Conservation (phyloP, 1,140 invertebrate species). For the Pseudomyrmex flavicornis region DNA sequence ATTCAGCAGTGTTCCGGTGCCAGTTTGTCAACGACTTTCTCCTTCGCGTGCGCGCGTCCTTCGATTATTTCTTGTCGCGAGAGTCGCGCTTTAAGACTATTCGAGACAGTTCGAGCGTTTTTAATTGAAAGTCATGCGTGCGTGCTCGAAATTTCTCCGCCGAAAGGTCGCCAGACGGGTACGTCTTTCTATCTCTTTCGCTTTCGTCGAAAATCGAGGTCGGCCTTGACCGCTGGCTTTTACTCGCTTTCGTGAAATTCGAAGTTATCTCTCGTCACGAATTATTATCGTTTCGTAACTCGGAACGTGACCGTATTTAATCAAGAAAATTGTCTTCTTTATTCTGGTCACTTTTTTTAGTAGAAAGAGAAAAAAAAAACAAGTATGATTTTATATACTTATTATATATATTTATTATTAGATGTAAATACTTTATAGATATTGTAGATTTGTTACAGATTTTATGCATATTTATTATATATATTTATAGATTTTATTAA, state of each 20-base stretch:
- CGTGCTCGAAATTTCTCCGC: constrained; percentile 40
- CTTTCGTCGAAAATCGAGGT: constrained; percentile 68
- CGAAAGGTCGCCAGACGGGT: constrained; percentile 38
- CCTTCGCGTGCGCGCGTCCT: constrained; percentile 41
- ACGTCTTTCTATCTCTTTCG: constrained; percentile 50
- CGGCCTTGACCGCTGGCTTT: constrained; percentile 38
- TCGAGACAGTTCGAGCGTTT: constrained; percentile 8
- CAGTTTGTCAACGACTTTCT: constrained; percentile 62
- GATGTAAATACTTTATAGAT: no score
- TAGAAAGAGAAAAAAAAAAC: no score
- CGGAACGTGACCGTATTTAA: not conserved
- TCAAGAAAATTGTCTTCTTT: not conserved
- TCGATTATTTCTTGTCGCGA: constrained; percentile 59
- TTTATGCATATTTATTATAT: no score
- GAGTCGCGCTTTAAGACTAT: not conserved
- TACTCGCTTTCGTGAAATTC: constrained; percentile 6
- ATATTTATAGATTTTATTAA: no score
- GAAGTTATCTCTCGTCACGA: not conserved
- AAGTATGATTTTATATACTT: no score
- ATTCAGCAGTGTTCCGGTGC: constrained; percentile 12
- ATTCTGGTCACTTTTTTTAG: not conserved
- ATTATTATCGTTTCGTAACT: not conserved
- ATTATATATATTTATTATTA: no score
- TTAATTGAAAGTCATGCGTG: not conserved
- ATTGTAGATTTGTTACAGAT: no score